Evolutionary conservation across 2,797 vertebrate species (phyloP).

Genomic region (Enteromius fasciolatus): DNA sequence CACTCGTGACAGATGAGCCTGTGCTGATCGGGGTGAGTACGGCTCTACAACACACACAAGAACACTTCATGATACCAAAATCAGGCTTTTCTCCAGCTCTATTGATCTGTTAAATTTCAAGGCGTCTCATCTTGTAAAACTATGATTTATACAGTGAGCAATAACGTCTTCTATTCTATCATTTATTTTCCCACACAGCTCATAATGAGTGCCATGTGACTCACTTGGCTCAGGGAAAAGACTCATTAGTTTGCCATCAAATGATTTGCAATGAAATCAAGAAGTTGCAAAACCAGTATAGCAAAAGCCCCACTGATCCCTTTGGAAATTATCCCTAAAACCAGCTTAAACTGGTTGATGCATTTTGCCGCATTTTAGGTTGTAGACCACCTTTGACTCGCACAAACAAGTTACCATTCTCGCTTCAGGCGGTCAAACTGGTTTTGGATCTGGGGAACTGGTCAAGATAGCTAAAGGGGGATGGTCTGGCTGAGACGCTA

Average conservation of each 20-base stretch:
- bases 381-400: background rate
- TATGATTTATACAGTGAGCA: constrained; percentile 8
- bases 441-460: background rate
- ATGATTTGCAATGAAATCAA: constrained; percentile 17
- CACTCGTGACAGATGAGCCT: constrained; percentile 78
- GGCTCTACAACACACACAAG: constrained; percentile 70
- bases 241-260: background rate
- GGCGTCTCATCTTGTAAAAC: background rate
- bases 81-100: background rate
- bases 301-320: background rate
- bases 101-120: background rate
- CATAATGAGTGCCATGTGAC: constrained; percentile 20
- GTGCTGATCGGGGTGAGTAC: constrained; percentile 76
- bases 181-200: constrained; percentile 33
- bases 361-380: too few species aligned
- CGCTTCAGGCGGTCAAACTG: background rate
- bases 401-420: background rate
- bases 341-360: background rate
- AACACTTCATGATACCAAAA: background rate
- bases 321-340: background rate
- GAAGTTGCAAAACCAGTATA: constrained; percentile 33
- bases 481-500: background rate
- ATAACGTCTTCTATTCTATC: background rate
- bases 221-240: constrained; percentile 6
- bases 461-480: background rate